Conservation (phyloP, 2,888 invertebrate genomes). For the Cantharis rufa region DNA sequence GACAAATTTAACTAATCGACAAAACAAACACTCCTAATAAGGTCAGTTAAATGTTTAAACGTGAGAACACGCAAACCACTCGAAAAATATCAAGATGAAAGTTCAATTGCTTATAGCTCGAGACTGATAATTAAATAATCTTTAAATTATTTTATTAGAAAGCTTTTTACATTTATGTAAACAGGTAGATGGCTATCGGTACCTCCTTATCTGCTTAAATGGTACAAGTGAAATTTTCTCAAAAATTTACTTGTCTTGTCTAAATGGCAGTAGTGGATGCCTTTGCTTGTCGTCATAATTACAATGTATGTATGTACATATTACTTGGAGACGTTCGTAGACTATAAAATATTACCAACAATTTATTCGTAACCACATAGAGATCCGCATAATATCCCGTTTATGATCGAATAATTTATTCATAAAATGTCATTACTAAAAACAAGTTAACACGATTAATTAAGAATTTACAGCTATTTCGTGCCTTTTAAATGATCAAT, state of each 20-base stretch:
- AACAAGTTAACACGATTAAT: background rate
- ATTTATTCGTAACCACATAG: background rate
- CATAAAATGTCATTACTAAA: background rate
- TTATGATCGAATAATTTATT: background rate
- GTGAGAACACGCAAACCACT: background rate
- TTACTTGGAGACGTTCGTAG: background rate
- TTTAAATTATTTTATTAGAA: background rate
- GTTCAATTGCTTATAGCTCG: background rate
- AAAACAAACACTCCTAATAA: background rate
- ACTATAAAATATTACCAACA: background rate
- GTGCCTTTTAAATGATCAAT: background rate
- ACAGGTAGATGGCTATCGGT: background rate
- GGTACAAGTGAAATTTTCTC: background rate
- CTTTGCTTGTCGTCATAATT: too few relatives aligned
- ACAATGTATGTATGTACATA: background rate
- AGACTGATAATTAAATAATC: background rate
- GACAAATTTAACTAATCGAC: background rate
- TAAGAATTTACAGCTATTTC: background rate
- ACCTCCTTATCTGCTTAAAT: background rate
- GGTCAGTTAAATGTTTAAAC: background rate
- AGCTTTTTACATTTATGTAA: background rate
- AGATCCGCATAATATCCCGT: background rate
- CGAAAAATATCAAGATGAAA: background rate
- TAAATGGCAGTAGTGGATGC: too few relatives aligned
- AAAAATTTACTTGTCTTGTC: too few relatives aligned